Evolutionary conservation across 1,140 invertebrate genomes (phyloP), one percentile per base, ranked within the genome.

Genomic region (Anoplophora glabripennis): DNA sequence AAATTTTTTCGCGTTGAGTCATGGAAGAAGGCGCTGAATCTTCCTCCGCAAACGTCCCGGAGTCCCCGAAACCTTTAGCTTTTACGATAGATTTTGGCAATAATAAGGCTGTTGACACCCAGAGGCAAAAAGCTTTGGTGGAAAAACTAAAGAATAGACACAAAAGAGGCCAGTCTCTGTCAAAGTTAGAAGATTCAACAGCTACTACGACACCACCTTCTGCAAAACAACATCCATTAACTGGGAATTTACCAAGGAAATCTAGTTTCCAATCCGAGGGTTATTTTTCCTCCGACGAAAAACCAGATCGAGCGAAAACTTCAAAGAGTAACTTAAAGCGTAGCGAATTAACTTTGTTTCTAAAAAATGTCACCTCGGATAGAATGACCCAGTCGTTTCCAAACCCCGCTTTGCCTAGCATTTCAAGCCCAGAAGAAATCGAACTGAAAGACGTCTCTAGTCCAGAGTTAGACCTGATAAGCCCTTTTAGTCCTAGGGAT

Each of bases 51-150:
- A 44, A 42, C 9, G 64, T 70, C 8, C 67, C 64, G 7, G 69
- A 73, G 55, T 76, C 74, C 10, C 73, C 74, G 4, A 70, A 71
- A 56, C 72, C 73, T 10, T 69, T 77, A 68, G 84, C 86, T 12
- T 89, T 88, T 67, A 87, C 86, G 35, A 84, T 89, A 53, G 85
- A 88, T 64, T 86, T 87, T 64, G 84, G 83, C 1, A 80, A 78
- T 33, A 76, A 81, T n/a, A 86, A 85, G 63, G 72, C 71, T 51
- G 70, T 85, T 34, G 85, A 88, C 67, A 80, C 77, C 61, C 77
- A 76, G 38, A 80, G 77, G 70, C 83, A 81, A 57, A 86, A 86
- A 70, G 82, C 82, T 66, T 70, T 89, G 65, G 82, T 87, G 61
- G 86, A 87, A 64, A 86, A 86, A 65, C 87, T 84, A 35, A 84